Base-by-base conservation (phyloP, 37 sponge, comb jelly and placozoan genomes). In the Eunapius fragilis region DNA sequence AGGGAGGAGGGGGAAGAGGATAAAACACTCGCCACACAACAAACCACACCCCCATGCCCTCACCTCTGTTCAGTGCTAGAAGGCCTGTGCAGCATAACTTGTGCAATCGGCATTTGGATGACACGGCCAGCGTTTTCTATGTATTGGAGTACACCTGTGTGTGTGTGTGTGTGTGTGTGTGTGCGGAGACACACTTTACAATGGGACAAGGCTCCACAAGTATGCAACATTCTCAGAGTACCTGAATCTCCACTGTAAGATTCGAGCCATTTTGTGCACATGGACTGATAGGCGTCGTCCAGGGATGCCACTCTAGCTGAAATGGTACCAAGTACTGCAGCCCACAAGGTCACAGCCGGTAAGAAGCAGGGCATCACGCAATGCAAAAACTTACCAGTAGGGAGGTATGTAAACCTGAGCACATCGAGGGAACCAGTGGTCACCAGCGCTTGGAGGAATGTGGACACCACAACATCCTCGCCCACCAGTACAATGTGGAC, bases 341-440 rank as follows among this genome's bases (percentile, higher is more conserved):
- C 6, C 6, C 41, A 41, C 41, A 41, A 41, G 41, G 6, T 9
- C 41, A 41, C 41, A 41, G 41, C 6, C 6, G 6, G 6, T 6
- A 41, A 41, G 41, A 41, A 41, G n/a, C n/a, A n/a, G n/a, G n/a
- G n/a, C n/a, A n/a, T n/a, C n/a, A n/a, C n/a, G n/a, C n/a, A n/a
- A n/a, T n/a, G n/a, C n/a, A n/a, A n/a, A n/a, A n/a, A 22, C 78
- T 70, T 67, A 89, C 89, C 78, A 24, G 84, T 89, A 13, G 89
- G 84, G 13, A 89, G 33, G 67, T 80, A 7, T 35, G 78, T 32
- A 35, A 89, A 80, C 3, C 48, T n/a, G 26, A 88, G 88, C 33
- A 35, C n/a, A 2, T 82, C 78, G 33, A 80, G 69, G 2, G 74
- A 2, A 5, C 49, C 5, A 50, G 75, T 47, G 3, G 71, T 41